These are phyloP conservation scores for Mycteria americana DNA, from an alignment of 2,797 vertebrate species.

Conservation along the genomic window DNA sequence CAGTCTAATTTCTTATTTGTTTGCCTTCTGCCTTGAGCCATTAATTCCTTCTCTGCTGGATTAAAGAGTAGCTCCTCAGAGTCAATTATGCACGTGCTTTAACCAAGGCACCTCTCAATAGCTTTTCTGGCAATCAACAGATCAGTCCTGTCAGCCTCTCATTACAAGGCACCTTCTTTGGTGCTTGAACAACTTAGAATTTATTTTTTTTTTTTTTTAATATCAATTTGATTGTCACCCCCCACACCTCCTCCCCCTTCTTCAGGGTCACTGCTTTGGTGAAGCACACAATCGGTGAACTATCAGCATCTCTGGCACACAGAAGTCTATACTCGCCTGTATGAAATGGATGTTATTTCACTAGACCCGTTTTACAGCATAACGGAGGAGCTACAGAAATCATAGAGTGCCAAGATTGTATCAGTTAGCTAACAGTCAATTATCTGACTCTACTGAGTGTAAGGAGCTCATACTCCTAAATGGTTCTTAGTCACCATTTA, in stretches of 20 bases:
- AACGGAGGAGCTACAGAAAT: background rate
- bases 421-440: background rate
- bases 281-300: background rate
- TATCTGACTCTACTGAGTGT: background rate
- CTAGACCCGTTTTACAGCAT: background rate
- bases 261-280: background rate
- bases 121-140: background rate
- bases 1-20: slow-evolving; percentile 50
- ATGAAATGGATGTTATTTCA: background rate
- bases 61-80: slow-evolving; percentile 25
- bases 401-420: background rate
- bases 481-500: background rate
- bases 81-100: background rate
- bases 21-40: slow-evolving; percentile 49
- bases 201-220: background rate
- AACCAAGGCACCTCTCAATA: slow-evolving; percentile 6
- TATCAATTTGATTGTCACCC: background rate
- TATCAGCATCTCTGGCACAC: background rate
- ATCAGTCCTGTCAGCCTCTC: background rate
- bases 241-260: background rate
- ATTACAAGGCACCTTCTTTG: background rate
- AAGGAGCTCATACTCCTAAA: background rate
- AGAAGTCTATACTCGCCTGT: background rate
- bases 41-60: slow-evolving; percentile 39
- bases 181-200: background rate